Evolutionary conservation across 2,113 vertebrate genomes (phyloP), one percentile per base, ranked within the genome.

Genomic region (Tragelaphus scriptus): DNA sequence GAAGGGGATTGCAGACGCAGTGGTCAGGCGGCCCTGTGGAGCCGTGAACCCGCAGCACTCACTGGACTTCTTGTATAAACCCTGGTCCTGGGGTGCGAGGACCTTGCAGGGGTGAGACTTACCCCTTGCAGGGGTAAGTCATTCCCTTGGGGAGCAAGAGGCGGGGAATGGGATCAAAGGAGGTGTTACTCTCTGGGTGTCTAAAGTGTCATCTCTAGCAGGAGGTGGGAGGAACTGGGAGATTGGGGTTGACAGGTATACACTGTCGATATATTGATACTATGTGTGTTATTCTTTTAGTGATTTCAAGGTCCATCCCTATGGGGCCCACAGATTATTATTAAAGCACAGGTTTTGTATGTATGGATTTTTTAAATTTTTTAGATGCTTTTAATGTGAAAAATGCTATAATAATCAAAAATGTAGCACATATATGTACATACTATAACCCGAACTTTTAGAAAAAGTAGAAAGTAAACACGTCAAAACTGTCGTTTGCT

Each of bases 81-180:
- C 11, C 0, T 7, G 2, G 30, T 53, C 11, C 25, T 17, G 47
- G 14, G n/a, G 4, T 10, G 3, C 1, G 3, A 7, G 87, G 25
- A 53, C 10, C 32, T 55, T 13, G 5, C 6, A 30, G 30, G 49
- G 80, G 49, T 49, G 11, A 28, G 28, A n/a, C 36, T 17, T n/a
- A n/a, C n/a, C n/a, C n/a, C n/a, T n/a, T n/a, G n/a, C n/a, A n/a
- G n/a, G n/a, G n/a, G 26, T 61, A 12, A 25, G 17, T 28, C 1
- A 32, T 51, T 47, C 68, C 59, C 32, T 77, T 10, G 15, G 40
- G 51, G 12, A 86, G 56, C 11, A 21, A 28, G 71, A 61, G 7
- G 14, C 0, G 0, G 6, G 23, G 30, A 51, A 47, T 17, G 44
- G 53, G 55, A 6, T 23, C 5, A 0, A 10, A 17, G 13, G 4